Conservation (phyloP, 2,888 invertebrate genomes). For the Erebia epiphron region DNA sequence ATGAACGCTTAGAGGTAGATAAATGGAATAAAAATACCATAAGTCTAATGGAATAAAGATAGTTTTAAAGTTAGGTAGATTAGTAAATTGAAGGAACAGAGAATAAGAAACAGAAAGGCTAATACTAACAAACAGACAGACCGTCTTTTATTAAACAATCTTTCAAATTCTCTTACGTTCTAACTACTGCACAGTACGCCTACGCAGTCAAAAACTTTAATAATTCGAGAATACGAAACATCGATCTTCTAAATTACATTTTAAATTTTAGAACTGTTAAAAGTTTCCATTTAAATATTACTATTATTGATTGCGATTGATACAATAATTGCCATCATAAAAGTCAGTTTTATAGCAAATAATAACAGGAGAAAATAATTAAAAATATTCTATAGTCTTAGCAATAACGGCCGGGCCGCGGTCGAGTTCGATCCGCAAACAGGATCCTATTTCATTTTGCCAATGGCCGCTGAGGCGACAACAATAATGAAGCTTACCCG, state of each 20-base stretch:
- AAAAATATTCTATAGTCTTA: constrained; percentile 18
- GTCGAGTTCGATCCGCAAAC: constrained; percentile 50
- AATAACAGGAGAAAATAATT: constrained; percentile 18
- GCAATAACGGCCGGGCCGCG: constrained; percentile 10
- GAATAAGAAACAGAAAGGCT: too few relatives aligned
- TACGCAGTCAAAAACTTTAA: not conserved
- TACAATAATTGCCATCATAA: constrained; percentile 19
- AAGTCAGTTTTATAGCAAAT: constrained; percentile 15
- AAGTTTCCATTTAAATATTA: constrained; percentile 8
- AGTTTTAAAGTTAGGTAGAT: too few relatives aligned
- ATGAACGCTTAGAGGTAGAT: too few relatives aligned
- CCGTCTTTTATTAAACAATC: too few relatives aligned
- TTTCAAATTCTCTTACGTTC: too few relatives aligned
- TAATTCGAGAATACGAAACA: not conserved
- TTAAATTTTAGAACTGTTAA: constrained; percentile 9
- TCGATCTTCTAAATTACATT: constrained; percentile 12
- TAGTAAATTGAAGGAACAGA: too few relatives aligned
- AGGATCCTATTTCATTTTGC: constrained; percentile 56
- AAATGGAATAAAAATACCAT: too few relatives aligned
- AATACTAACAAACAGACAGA: too few relatives aligned
- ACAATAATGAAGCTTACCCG: constrained; percentile 30
- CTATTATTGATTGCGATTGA: constrained; percentile 7
- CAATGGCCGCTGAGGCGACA: constrained; percentile 31
- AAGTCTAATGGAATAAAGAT: too few relatives aligned
- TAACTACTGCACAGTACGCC: too few relatives aligned